Evolutionary conservation across 2,797 vertebrate genomes (phyloP).

Genomic region (Ataeniobius toweri): DNA sequence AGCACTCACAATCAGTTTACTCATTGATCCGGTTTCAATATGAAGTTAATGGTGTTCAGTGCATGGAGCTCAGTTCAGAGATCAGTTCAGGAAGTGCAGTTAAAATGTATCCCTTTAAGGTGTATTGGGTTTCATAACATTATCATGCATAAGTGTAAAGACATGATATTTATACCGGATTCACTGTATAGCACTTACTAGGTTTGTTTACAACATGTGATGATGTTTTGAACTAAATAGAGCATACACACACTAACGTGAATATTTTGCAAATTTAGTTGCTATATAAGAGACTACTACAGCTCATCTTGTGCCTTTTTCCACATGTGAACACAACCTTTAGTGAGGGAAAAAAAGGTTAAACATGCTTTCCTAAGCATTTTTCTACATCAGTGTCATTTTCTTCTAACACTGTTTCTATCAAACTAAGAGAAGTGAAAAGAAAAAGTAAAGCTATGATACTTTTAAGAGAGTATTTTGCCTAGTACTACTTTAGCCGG

Average conservation of each 20-base stretch:
- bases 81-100: slow-evolving; percentile 1
- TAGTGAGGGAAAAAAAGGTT: not conserved
- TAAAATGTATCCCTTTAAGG: not conserved
- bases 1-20: slow-evolving; percentile 1
- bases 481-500: not conserved
- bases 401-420: not conserved
- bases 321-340: too few relatives aligned
- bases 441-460: too few relatives aligned
- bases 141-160: too few relatives aligned
- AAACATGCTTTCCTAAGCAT: not conserved
- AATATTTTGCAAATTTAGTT: not conserved
- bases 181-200: too few relatives aligned
- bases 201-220: not conserved
- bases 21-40: slow-evolving; percentile 43
- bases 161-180: too few relatives aligned
- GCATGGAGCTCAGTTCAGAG: slow-evolving; percentile 21
- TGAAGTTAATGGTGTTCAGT: slow-evolving; percentile 53
- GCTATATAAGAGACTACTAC: not conserved
- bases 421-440: too few relatives aligned
- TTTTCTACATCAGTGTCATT: not conserved
- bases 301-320: too few relatives aligned
- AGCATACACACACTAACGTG: not conserved
- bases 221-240: not conserved
- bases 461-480: too few relatives aligned
- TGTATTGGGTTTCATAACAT: too few relatives aligned